Evolutionary conservation across 2,888 invertebrate species (phyloP), one percentile per base, ranked within the genome.

Genomic region (Mimachlamys varia): DNA sequence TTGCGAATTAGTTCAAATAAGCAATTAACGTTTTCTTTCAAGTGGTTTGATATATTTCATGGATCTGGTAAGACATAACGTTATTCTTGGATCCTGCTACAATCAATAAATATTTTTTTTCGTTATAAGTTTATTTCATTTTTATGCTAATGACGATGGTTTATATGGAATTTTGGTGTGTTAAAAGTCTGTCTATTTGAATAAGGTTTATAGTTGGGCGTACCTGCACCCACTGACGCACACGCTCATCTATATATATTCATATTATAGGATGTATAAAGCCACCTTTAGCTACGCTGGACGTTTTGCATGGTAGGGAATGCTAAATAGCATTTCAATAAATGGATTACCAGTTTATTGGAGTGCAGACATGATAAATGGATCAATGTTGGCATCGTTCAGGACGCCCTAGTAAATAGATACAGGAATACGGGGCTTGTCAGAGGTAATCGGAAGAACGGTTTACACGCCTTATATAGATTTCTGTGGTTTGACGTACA

Each of bases 291-390:
- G 27, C 76, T 76, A 76, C 76, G 76, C 76, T 76, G 76, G 76
- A 76, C 76, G 76, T 76, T 76, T 33, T 76, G 76, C 76, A 76
- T 76, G 76, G 76, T 33, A 76, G 76, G 27, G 76, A 76, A 76
- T 76, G 76, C 33, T 27, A 76, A 76, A 33, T 13, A 76, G 33
- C 76, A 76, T 76, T 76, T 76, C 76, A 76, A 76, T 76, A 76
- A 76, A 76, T 76, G 76, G 76, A 76, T 76, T 76, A 76, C 76
- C 33, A 76, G 76, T 76, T 33, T 76, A 76, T 76, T 76, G 76
- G 27, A 76, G 27, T 76, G 76, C 33, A 33, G 4, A 76, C 33
- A 33, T 27, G 27, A 76, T 33, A 76, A n/a, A 27, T 2, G 33
- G 33, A 76, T 76, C 76, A 76, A 76, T 76, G 27, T 0, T 7